phyloP scores from a whole-genome alignment of 2,113 vertebrate genomes.

The Mustela nigripes region DNA sequence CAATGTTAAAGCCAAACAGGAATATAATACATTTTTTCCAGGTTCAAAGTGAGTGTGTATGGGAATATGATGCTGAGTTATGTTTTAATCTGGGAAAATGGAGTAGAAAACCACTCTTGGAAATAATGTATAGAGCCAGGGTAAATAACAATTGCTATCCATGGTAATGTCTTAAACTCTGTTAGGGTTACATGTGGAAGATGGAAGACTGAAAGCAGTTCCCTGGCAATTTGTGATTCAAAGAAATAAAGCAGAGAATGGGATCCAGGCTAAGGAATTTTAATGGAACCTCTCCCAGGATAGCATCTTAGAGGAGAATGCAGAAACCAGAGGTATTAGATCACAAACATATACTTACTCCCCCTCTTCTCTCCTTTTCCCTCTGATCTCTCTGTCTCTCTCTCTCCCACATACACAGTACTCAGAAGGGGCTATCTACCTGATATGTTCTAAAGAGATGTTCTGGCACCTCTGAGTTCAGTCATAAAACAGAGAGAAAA shows the following conservation, averaged over 20 bases:
- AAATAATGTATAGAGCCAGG: not conserved
- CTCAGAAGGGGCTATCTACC: not conserved
- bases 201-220: conserved; percentile 36
- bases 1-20: not conserved
- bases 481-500: not conserved
- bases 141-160: not conserved
- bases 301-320: not conserved
- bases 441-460: not conserved
- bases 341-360: not conserved
- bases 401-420: not conserved
- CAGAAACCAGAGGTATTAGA: not conserved
- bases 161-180: conserved; percentile 30
- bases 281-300: not conserved
- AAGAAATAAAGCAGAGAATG: conserved; percentile 1
- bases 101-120: not conserved
- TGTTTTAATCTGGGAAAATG: not conserved
- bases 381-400: not conserved
- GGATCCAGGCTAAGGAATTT: not conserved
- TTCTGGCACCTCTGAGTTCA: not conserved
- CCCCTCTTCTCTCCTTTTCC: not conserved
- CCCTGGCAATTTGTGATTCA: not conserved
- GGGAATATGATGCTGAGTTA: conserved; percentile 14
- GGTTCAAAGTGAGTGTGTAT: not conserved
- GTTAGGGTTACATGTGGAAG: not conserved
- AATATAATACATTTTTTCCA: not conserved